Conservation (phyloP, 2,113 vertebrate genomes). For the Oryzias melastigma region DNA sequence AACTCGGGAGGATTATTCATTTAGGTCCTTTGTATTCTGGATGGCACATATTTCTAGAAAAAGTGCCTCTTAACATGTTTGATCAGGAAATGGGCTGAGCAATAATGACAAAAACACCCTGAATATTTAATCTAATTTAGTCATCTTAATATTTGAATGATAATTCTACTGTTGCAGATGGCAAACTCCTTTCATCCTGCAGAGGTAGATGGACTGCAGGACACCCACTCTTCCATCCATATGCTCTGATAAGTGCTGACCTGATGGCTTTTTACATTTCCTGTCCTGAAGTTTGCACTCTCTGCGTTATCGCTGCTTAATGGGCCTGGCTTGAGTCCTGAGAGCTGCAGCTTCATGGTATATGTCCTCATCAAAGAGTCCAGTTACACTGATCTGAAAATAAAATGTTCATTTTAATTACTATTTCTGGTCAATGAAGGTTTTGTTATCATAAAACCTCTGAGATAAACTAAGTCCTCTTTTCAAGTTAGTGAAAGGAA, state of each 20-base stretch:
- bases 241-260: conserved; percentile 42
- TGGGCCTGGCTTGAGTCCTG: conserved; percentile 25
- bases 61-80: conserved; percentile 17
- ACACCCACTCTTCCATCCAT: conserved; percentile 22
- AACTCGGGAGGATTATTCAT: conserved; percentile 52
- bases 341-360: conserved; percentile 44
- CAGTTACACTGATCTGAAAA: conserved; percentile 14
- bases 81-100: neutral
- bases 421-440: neutral
- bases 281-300: conserved; percentile 17
- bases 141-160: conserved; percentile 10
- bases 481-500: conserved; percentile 39
- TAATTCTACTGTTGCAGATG: conserved; percentile 3
- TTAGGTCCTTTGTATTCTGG: conserved; percentile 34
- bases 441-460: conserved; percentile 3
- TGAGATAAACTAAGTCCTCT: conserved; percentile 10
- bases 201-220: conserved; percentile 28
- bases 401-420: neutral
- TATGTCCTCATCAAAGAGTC: conserved; percentile 28
- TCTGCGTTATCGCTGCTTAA: conserved; percentile 52
- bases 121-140: neutral
- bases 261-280: conserved; percentile 32
- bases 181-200: conserved; percentile 8
- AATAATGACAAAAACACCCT: neutral
- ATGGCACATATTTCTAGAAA: conserved; percentile 28